Evolutionary conservation across 2,888 invertebrate genomes (phyloP).

Genomic region (Nudaria mundana): DNA sequence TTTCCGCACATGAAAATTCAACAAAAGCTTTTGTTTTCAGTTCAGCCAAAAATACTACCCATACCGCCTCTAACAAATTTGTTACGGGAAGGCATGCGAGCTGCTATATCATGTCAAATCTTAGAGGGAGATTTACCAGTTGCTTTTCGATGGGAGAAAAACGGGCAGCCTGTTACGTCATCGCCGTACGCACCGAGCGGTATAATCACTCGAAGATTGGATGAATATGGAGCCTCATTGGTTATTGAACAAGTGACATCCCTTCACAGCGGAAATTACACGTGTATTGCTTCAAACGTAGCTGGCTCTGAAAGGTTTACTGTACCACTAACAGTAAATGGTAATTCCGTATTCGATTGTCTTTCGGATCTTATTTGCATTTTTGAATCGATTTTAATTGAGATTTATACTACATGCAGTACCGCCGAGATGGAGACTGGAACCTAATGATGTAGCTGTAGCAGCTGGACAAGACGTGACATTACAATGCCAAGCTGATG

Average conservation of each 20-base stretch:
- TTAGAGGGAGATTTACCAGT: conserved; percentile 96
- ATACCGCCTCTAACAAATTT: conserved; percentile 91
- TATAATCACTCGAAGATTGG: conserved; percentile 81
- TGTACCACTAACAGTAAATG: conserved; percentile 91
- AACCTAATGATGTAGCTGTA: conserved; percentile 91
- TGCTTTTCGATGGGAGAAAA: conserved; percentile 94
- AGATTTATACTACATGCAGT: conserved; percentile 70
- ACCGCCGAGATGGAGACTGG: conserved; percentile 94
- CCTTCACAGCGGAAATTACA: conserved; percentile 93
- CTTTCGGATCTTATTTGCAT: background rate
- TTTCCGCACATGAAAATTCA: conserved; percentile 11
- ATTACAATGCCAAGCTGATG: conserved; percentile 94
- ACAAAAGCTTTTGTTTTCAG: conserved; percentile 63
- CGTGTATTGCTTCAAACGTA: conserved; percentile 94
- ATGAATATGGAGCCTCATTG: conserved; percentile 92
- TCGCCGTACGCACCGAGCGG: conserved; percentile 79
- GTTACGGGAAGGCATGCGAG: conserved; percentile 91
- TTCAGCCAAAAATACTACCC: conserved; percentile 91
- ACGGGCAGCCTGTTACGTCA: conserved; percentile 88
- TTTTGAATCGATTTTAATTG: background rate
- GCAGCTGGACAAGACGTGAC: conserved; percentile 91
- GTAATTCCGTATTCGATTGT: conserved; percentile 57
- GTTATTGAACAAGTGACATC: conserved; percentile 93
- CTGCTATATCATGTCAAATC: conserved; percentile 94
- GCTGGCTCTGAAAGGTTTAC: conserved; percentile 90